Evolutionary conservation across 2,888 invertebrate genomes (phyloP), one percentile per base, ranked within the genome.

Genomic region (Pseudococcus longispinus): DNA sequence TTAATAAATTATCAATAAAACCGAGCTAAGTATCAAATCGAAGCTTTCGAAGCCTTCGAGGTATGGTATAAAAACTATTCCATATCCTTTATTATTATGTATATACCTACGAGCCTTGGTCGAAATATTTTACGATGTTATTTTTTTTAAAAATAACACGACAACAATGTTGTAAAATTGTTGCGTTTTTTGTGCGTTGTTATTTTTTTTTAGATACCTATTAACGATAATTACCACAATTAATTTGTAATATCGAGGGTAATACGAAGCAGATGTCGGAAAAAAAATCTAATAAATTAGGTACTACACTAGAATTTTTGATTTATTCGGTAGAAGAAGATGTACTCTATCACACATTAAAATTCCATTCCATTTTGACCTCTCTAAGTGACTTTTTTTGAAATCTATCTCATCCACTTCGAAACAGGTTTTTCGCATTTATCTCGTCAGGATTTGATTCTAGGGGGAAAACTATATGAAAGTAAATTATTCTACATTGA

Each of bases 131-230:
- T 26, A 37, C 77, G 3, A 80, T 20, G 0, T 80, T 42, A n/a
- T 11, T 20, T 80, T 42, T 9, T 37, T 9, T 37, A 5, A 26
- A 29, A 77, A 77, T 80, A 42, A 80, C 77, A 80, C 15, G 37
- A 29, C 42, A 80, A 42, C 42, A 80, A 80, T 80, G 77, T 80
- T 42, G 77, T 3, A 29, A 80, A 80, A 80, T 80, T 20, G 42
- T 20, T 42, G 20, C 23, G 11, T 74, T 18, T 74, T 74, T 32
- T n/a, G n/a, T n/a, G n/a, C n/a, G n/a, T n/a, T n/a, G n/a, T n/a
- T n/a, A n/a, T n/a, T n/a, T 18, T 23, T 20, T n/a, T 18, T 4
- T 13, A 74, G n/a, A 37, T 80, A 80, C 20, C 3, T n/a, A 42
- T 29, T 80, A 77, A 32, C 15, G n/a, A n/a, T 80, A 80, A 42